Conservation (phyloP, 1,140 invertebrate species). For the Ditylenchus dipsaci region DNA sequence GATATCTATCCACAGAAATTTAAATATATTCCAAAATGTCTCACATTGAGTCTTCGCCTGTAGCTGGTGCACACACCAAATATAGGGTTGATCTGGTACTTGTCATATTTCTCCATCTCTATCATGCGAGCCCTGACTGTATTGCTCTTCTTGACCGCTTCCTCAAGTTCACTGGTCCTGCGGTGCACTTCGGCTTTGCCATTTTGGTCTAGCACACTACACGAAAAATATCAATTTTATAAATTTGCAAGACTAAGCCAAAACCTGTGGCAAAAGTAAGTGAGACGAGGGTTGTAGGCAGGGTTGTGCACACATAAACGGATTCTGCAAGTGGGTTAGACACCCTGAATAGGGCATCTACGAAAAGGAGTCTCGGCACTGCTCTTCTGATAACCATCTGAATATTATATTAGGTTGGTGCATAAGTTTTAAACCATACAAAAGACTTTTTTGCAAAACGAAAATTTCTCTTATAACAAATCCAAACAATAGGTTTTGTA, state of each 20-base stretch:
- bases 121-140: constrained; percentile 42
- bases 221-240: not conserved
- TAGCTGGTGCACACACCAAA: constrained; percentile 31
- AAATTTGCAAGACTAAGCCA: not conserved
- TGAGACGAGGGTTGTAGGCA: constrained; percentile 34
- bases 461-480: too few relatives aligned
- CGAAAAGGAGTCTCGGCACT: constrained; percentile 34
- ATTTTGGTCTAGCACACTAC: constrained; percentile 10
- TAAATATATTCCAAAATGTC: not conserved
- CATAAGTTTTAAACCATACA: too few relatives aligned
- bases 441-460: too few relatives aligned
- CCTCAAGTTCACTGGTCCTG: constrained; percentile 45
- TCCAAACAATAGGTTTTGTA: too few relatives aligned
- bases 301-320: constrained; percentile 48
- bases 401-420: not conserved
- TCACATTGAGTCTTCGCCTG: constrained; percentile 27
- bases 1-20: too few relatives aligned
- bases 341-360: constrained; percentile 36
- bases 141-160: constrained; percentile 47
- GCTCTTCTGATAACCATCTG: constrained; percentile 45
- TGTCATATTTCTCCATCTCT: constrained; percentile 49
- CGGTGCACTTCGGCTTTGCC: constrained; percentile 7
- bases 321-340: constrained; percentile 29
- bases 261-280: constrained; percentile 36
- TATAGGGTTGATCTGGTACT: constrained; percentile 45